Evolutionary conservation across 2,888 invertebrate genomes (phyloP).

Genomic region (Eurois occulta): DNA sequence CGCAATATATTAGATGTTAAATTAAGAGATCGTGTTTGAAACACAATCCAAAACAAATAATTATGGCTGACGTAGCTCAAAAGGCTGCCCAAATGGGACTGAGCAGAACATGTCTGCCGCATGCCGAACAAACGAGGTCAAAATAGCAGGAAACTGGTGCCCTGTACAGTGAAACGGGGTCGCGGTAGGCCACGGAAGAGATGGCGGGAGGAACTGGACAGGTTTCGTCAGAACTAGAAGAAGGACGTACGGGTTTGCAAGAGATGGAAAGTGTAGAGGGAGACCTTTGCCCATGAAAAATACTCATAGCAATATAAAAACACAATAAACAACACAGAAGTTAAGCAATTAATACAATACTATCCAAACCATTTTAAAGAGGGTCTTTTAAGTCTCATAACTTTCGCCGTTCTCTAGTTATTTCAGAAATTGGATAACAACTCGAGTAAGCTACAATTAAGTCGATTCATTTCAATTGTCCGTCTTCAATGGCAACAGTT

Average conservation of each 20-base stretch:
- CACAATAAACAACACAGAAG: slow-evolving; percentile 8
- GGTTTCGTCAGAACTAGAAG: neutral
- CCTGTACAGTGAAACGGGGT: too few species aligned
- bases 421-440: slow-evolving; percentile 66
- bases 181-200: too few species aligned
- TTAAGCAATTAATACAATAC: slow-evolving; percentile 9
- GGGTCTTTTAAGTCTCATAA: slow-evolving; percentile 52
- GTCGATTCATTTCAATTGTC: slow-evolving; percentile 62
- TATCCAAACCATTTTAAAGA: slow-evolving; percentile 31
- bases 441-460: slow-evolving; percentile 61
- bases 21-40: too few species aligned
- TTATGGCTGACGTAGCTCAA: too few species aligned
- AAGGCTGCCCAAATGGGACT: too few species aligned
- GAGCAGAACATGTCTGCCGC: too few species aligned
- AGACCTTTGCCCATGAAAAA: neutral
- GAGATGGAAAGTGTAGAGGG: neutral
- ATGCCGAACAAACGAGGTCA: too few species aligned
- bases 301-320: neutral
- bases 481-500: slow-evolving; percentile 51
- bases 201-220: neutral
- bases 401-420: slow-evolving; percentile 54
- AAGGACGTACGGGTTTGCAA: too few species aligned
- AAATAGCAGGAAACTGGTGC: too few species aligned
- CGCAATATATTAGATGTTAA: too few species aligned
- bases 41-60: too few species aligned